A percentile compares a stretch with the other conserved stretches of the same genome.
These are phyloP conservation scores for Noctua janthe DNA, from an alignment of 2,888 invertebrate genomes.

Conservation along the genomic window DNA sequence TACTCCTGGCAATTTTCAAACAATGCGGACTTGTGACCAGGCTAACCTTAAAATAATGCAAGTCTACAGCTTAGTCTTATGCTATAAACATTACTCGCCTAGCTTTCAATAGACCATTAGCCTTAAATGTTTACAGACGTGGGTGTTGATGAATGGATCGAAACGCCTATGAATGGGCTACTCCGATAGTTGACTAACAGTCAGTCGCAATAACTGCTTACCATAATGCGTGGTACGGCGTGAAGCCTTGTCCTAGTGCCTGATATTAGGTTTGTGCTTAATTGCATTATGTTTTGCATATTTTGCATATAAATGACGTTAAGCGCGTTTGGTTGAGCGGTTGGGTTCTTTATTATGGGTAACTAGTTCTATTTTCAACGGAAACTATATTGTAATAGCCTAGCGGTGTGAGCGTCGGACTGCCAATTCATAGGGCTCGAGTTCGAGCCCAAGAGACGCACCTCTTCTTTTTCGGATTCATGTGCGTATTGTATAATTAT, in stretches of 20 bases:
- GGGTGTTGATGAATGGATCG: slow-evolving; percentile 66
- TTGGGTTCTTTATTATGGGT: background rate
- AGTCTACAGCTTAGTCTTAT: too few species aligned
- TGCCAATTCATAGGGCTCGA: background rate
- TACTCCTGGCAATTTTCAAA: background rate
- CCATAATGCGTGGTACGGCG: slow-evolving; percentile 65
- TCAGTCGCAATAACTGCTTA: slow-evolving; percentile 50
- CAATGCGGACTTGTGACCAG: background rate
- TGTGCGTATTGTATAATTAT: too few species aligned
- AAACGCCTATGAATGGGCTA: slow-evolving; percentile 55
- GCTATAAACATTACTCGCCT: slow-evolving; percentile 34
- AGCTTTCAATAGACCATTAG: slow-evolving; percentile 33
- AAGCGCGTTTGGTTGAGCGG: background rate
- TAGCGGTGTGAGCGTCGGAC: too few species aligned
- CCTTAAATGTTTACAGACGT: slow-evolving; percentile 39
- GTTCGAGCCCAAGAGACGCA: background rate
- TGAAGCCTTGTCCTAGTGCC: slow-evolving; percentile 61
- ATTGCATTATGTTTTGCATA: slow-evolving; percentile 41
- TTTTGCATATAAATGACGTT: slow-evolving; percentile 19
- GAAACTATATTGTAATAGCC: too few species aligned
- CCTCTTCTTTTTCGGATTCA: background rate
- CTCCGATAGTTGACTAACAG: slow-evolving; percentile 41
- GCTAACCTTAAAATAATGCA: background rate
- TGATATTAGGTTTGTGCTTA: slow-evolving; percentile 40
- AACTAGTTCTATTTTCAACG: background rate